A percentile compares a stretch with the other conserved stretches of the same genome.
Evolutionary conservation across 2,888 invertebrate species (phyloP).

Genomic region (Acleris holmiana): DNA sequence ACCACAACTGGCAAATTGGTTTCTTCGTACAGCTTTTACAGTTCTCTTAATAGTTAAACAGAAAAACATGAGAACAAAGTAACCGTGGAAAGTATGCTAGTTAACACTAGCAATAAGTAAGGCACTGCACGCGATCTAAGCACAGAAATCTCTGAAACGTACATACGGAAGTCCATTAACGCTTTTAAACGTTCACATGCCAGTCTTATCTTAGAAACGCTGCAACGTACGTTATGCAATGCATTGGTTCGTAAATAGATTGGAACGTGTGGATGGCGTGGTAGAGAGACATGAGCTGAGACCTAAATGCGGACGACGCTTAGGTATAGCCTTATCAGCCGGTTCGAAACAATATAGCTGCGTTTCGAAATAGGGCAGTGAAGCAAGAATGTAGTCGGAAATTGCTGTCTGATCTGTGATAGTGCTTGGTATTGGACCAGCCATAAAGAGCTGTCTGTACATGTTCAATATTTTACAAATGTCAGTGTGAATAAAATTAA

Average conservation of each 20-base stretch:
- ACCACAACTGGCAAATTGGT: too few species aligned
- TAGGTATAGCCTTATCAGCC: constrained; percentile 37
- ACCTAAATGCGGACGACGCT: constrained; percentile 44
- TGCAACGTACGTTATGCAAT: constrained; percentile 61
- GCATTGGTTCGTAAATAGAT: constrained; percentile 36
- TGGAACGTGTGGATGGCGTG: constrained; percentile 33
- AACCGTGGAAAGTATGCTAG: constrained; percentile 6
- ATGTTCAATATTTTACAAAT: not conserved
- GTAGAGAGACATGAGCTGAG: constrained; percentile 27
- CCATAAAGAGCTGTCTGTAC: not conserved
- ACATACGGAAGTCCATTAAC: constrained; percentile 67
- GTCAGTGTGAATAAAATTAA: not conserved
- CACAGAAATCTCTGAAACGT: constrained; percentile 44
- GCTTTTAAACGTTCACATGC: constrained; percentile 60
- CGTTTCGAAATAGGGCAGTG: constrained; percentile 26
- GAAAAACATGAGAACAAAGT: not conserved
- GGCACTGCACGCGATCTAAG: constrained; percentile 47
- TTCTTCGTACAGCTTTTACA: not conserved
- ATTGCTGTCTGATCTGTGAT: constrained; percentile 20
- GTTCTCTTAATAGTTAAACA: not conserved
- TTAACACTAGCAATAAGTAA: constrained; percentile 58
- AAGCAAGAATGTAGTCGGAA: constrained; percentile 30
- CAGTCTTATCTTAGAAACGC: constrained; percentile 51
- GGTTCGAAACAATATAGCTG: constrained; percentile 29
- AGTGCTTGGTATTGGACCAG: not conserved